Percentiles rank a stretch among this genome's conserved stretches.
Evolutionary conservation across 2,888 invertebrate species (phyloP).

Genomic region (Hyles lineata): DNA sequence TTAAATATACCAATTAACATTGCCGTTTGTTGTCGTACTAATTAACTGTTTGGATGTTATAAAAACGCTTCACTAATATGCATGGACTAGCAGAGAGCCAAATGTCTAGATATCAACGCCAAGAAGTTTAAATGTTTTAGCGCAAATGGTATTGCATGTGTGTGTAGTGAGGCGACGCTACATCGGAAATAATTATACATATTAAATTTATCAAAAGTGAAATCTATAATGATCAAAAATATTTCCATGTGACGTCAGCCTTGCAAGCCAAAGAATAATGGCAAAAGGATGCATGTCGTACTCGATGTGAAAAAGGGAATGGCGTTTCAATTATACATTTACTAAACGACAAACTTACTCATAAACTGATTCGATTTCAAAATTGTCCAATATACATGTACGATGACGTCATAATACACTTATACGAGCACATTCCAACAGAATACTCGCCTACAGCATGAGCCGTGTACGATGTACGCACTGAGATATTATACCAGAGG

Average conservation of each 20-base stretch:
- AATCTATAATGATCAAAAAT: background rate
- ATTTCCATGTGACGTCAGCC: constrained; percentile 7
- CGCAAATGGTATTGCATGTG: constrained; percentile 28
- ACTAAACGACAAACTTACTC: background rate
- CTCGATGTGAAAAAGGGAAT: constrained; percentile 42
- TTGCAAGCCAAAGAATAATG: constrained; percentile 31
- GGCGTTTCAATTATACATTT: constrained; percentile 38
- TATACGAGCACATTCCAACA: background rate
- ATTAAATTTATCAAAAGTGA: background rate
- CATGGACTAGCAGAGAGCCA: constrained; percentile 62
- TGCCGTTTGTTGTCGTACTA: constrained; percentile 20
- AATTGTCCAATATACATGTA: background rate
- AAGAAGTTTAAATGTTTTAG: constrained; percentile 25
- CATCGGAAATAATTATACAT: background rate
- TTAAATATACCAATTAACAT: constrained; percentile 6
- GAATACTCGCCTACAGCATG: constrained; percentile 15
- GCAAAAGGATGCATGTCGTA: constrained; percentile 44
- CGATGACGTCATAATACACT: constrained; percentile 15
- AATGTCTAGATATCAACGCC: constrained; percentile 43
- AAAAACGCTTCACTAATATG: constrained; percentile 49
- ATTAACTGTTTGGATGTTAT: constrained; percentile 24
- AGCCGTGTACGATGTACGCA: too few species aligned
- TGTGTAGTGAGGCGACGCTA: constrained; percentile 16
- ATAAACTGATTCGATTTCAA: background rate
- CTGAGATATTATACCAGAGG: too few species aligned